Percentiles rank a stretch among this genome's conserved stretches.
Evolutionary conservation across 2,113 vertebrate genomes (phyloP).

Genomic region (Calonectris borealis): DNA sequence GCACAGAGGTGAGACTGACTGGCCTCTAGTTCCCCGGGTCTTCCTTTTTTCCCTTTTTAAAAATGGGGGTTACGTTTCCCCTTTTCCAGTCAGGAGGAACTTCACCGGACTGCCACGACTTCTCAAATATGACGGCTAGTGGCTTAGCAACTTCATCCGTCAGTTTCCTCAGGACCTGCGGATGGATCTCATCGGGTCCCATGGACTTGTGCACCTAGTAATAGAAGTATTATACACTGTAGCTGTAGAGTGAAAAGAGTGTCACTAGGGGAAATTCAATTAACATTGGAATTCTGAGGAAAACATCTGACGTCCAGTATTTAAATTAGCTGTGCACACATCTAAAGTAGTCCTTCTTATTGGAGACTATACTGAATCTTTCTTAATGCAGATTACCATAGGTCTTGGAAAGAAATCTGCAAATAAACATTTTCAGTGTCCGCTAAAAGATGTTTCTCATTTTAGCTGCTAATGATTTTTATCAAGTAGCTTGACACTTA

Average conservation of each 20-base stretch:
- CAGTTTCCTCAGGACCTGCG: too few relatives aligned
- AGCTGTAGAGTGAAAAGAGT: not conserved
- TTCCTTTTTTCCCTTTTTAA: too few relatives aligned
- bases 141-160: too few relatives aligned
- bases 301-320: not conserved
- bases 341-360: not conserved
- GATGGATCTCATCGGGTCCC: too few relatives aligned
- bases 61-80: too few relatives aligned
- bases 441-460: not conserved
- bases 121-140: too few relatives aligned
- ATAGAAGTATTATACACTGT: not conserved
- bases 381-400: not conserved
- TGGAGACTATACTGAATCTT: not conserved
- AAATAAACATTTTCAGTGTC: not conserved
- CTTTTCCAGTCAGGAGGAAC: too few relatives aligned
- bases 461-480: not conserved
- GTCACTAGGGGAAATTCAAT: not conserved
- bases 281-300: not conserved
- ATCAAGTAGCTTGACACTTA: not conserved
- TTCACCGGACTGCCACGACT: too few relatives aligned
- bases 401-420: not conserved
- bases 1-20: too few relatives aligned
- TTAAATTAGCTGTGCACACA: not conserved
- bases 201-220: too few relatives aligned
- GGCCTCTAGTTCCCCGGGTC: too few relatives aligned